phyloP scores from a whole-genome alignment of 2,113 vertebrate species.

The Clarias batrachus region DNA sequence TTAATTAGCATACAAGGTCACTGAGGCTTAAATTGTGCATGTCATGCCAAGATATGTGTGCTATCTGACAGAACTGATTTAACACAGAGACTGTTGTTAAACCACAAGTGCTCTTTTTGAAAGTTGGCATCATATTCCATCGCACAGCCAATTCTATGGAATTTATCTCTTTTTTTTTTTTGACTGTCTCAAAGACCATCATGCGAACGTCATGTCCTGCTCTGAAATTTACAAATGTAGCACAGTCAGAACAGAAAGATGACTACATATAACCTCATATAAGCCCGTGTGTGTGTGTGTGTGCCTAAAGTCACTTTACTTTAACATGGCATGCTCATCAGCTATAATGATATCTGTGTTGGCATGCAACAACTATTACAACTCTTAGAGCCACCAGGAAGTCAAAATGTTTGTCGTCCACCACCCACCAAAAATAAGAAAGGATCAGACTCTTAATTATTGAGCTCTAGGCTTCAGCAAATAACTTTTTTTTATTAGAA shows the following conservation, averaged over 20 bases:
- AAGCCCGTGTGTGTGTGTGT: constrained; percentile 12
- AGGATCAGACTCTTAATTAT: constrained; percentile 73
- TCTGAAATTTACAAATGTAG: constrained; percentile 44
- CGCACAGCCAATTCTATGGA: constrained; percentile 43
- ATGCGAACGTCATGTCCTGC: constrained; percentile 50
- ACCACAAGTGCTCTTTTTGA: constrained; percentile 38
- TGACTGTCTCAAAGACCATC: constrained; percentile 51
- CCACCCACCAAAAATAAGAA: constrained; percentile 43
- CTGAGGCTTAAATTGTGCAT: not conserved
- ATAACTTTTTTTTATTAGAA: not conserved
- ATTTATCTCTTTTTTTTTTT: constrained; percentile 50
- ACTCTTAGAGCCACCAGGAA: constrained; percentile 60
- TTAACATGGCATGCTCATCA: constrained; percentile 65
- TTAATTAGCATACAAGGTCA: not conserved
- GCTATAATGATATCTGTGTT: constrained; percentile 56
- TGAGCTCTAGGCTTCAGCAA: constrained; percentile 26
- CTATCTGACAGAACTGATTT: not conserved
- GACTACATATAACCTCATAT: constrained; percentile 39
- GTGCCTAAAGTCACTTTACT: constrained; percentile 52
- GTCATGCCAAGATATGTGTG: constrained; percentile 9
- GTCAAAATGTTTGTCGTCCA: constrained; percentile 66
- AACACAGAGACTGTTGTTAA: constrained; percentile 28
- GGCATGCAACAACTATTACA: constrained; percentile 58
- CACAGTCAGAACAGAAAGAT: constrained; percentile 21
- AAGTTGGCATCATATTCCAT: constrained; percentile 52